Conservation (phyloP, 2,113 vertebrate genomes). For the Gallinago undulata region DNA sequence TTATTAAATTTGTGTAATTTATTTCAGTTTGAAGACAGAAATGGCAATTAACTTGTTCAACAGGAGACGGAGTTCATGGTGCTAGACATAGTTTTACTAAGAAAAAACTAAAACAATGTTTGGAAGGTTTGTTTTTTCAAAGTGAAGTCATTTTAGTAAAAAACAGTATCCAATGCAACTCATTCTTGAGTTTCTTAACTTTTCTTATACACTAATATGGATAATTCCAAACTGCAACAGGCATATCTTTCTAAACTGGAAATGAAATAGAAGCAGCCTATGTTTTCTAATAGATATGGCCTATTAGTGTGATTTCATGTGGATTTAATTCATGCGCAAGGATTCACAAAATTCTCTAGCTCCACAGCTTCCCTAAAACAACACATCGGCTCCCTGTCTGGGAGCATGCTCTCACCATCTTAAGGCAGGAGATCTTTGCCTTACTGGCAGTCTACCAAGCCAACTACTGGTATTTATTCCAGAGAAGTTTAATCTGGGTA, state of each 20-base stretch:
- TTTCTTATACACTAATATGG: not conserved
- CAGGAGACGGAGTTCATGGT: not conserved
- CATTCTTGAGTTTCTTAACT: not conserved
- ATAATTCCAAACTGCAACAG: not conserved
- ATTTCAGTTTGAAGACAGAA: not conserved
- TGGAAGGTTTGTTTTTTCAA: not conserved
- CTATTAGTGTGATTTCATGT: not conserved
- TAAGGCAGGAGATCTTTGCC: not conserved
- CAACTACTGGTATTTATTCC: not conserved
- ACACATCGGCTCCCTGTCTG: accelerated
- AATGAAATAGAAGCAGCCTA: not conserved
- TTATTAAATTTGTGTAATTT: not conserved
- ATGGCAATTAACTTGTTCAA: not conserved
- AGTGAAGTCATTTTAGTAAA: not conserved
- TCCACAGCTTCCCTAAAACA: not conserved
- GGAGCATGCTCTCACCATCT: not conserved
- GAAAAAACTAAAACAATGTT: not conserved
- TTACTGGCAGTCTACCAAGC: not conserved
- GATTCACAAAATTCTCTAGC: not conserved
- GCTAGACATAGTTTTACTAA: not conserved
- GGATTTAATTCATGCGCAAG: not conserved
- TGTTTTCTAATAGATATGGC: not conserved
- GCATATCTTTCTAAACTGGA: not conserved
- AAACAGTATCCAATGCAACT: not conserved
- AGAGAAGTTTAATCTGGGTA: not conserved